Conservation (phyloP, 2,113 vertebrate genomes). For the Phylloscopus trochiloides region DNA sequence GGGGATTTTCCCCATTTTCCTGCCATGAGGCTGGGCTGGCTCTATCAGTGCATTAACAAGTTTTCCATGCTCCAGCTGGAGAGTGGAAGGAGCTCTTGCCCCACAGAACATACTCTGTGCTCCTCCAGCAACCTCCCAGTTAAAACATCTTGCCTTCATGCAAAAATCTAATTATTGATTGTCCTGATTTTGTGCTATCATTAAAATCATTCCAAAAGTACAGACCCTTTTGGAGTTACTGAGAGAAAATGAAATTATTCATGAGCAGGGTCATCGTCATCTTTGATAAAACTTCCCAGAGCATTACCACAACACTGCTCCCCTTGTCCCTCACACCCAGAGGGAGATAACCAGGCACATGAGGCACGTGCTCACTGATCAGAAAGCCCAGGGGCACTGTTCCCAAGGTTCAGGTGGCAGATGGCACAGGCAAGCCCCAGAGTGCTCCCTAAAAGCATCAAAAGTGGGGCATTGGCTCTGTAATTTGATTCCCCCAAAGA, state of each 20-base stretch:
- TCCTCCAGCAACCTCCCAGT: not conserved
- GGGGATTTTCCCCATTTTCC: not conserved
- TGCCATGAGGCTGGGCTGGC: not conserved
- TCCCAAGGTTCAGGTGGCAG: not conserved
- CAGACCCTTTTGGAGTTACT: not conserved
- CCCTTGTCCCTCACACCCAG: not conserved
- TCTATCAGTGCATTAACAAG: not conserved
- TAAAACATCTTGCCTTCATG: not conserved
- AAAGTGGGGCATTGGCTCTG: not conserved
- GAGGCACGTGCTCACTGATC: not conserved
- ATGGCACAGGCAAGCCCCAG: not conserved
- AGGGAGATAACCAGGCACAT: not conserved
- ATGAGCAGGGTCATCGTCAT: not conserved
- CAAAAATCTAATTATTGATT: not conserved
- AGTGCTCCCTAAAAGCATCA: not conserved
- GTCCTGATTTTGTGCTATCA: not conserved
- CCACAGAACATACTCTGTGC: not conserved
- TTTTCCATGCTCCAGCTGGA: conserved; percentile 12
- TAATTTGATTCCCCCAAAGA: not conserved
- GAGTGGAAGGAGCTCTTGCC: not conserved
- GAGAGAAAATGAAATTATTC: not conserved
- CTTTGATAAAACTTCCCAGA: not conserved
- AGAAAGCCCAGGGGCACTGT: not conserved
- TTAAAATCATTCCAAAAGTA: not conserved
- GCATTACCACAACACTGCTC: no score